Evolutionary conservation across 2,888 invertebrate species (phyloP).

Genomic region (Lagria hirta): DNA sequence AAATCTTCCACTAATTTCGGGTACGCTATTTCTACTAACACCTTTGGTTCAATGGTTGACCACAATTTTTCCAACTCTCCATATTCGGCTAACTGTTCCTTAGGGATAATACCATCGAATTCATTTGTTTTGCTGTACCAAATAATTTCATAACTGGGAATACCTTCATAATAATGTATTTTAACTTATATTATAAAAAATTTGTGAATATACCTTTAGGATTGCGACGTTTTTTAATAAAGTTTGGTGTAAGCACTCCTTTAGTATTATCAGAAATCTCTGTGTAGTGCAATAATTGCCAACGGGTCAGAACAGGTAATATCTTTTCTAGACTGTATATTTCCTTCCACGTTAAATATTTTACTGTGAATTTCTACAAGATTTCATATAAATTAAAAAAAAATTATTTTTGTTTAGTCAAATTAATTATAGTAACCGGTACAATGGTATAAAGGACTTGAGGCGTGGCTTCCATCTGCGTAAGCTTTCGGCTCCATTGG

Average conservation of each 20-base stretch:
- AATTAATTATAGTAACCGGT: too few relatives aligned
- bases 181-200: neutral
- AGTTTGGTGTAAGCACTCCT: slow-evolving; percentile 54
- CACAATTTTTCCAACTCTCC: slow-evolving; percentile 56
- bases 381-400: too few relatives aligned
- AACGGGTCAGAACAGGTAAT: slow-evolving; percentile 73
- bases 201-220: slow-evolving; percentile 50
- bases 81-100: slow-evolving; percentile 59
- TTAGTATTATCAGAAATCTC: slow-evolving; percentile 23
- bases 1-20: slow-evolving; percentile 63
- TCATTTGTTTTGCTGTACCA: slow-evolving; percentile 65
- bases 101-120: slow-evolving; percentile 63
- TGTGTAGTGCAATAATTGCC: slow-evolving; percentile 64
- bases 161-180: slow-evolving; percentile 51
- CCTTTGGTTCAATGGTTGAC: slow-evolving; percentile 70
- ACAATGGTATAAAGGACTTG: too few relatives aligned
- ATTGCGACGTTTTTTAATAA: slow-evolving; percentile 61
- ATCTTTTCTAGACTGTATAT: slow-evolving; percentile 77
- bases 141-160: slow-evolving; percentile 70
- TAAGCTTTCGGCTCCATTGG: too few relatives aligned
- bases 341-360: slow-evolving; percentile 72
- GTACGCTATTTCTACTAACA: slow-evolving; percentile 63
- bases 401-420: too few relatives aligned
- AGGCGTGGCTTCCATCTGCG: too few relatives aligned
- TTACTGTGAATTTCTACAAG: slow-evolving; percentile 65